A percentile compares a stretch with the other conserved stretches of the same genome.
Evolutionary conservation across 2,113 vertebrate genomes (phyloP).

Genomic region (Peucedramus taeniatus): DNA sequence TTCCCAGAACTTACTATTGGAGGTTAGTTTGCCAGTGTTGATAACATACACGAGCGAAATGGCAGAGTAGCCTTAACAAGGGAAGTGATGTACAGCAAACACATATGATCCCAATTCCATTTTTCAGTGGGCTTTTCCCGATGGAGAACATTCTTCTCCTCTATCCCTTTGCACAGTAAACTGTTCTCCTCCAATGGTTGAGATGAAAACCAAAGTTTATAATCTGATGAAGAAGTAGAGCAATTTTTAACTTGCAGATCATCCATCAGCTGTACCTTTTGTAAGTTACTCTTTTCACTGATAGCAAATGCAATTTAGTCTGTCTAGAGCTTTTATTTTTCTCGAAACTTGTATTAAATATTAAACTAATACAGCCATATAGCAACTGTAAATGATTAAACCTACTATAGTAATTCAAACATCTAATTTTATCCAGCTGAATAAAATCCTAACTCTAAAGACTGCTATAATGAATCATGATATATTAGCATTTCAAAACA

Average conservation of each 20-base stretch:
- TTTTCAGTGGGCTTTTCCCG: neutral
- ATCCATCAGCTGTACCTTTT: neutral
- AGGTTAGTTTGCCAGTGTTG: neutral
- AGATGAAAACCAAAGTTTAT: neutral
- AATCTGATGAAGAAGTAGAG: neutral
- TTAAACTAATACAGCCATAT: neutral
- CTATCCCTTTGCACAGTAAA: neutral
- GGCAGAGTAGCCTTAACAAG: neutral
- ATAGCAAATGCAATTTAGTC: neutral
- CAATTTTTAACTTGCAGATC: neutral
- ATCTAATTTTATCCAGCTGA: neutral
- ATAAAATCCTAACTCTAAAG: neutral
- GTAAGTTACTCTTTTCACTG: neutral
- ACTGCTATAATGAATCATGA: neutral
- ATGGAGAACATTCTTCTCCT: neutral
- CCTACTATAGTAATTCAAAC: neutral
- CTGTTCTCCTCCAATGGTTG: neutral
- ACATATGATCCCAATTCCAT: neutral
- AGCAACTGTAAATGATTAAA: neutral
- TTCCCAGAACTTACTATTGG: neutral
- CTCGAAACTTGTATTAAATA: neutral
- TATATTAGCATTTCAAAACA: conserved; percentile 34
- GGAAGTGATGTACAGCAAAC: neutral
- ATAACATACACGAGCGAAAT: neutral
- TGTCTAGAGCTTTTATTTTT: neutral